Base-by-base conservation (phyloP, 1,140 invertebrate genomes). In the Calycopis cecrops region DNA sequence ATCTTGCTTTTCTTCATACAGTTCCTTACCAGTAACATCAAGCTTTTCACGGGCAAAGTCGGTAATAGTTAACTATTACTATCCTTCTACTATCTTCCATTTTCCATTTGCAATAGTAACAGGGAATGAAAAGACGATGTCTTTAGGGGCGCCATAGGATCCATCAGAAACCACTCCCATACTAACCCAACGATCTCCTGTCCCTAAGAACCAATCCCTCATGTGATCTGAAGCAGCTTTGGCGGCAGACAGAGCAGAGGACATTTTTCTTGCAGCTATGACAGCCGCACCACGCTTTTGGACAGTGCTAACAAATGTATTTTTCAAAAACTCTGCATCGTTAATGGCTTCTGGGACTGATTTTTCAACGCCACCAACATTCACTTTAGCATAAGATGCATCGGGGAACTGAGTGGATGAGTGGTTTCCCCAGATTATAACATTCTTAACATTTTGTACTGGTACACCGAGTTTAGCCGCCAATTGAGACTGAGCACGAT, bases 141-240 rank as follows among this genome's bases (percentile, higher is more conserved):
- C 97, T 67, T 94, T 92, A 0, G 96, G 94, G 35, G 93, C 90
- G 17, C 92, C 93, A 82, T 98, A 98, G 14, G 94, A 96, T 28
- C 98, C 98, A 89, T 99, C 97, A 14, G 97, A 99, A n/a, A 97
- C 88, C n/a, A 99, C 97, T 50, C 95, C 98, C 98, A 99, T 99
- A 48, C 97, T 99, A 7, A 99, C 97, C 88, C 92, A 98, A 65
- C 91, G 87, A 44, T 92, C 93, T 17, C 91, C 83, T 35, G 90
- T 80, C 3, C 97, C 98, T 51, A 98, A 97, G 66, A 92, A 88
- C 93, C 96, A 99, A 85, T 98, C 97, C 63, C 92, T 92, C 94
- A 99, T 98, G 74, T 99, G 98, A 88, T 99, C 98, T 71, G 94
- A 95, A 48, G 98, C 98, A 35, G 99, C 99, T 88, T 99, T 99